Evolutionary conservation across 1,140 invertebrate species (phyloP).

Genomic region (Olivierus martensii): DNA sequence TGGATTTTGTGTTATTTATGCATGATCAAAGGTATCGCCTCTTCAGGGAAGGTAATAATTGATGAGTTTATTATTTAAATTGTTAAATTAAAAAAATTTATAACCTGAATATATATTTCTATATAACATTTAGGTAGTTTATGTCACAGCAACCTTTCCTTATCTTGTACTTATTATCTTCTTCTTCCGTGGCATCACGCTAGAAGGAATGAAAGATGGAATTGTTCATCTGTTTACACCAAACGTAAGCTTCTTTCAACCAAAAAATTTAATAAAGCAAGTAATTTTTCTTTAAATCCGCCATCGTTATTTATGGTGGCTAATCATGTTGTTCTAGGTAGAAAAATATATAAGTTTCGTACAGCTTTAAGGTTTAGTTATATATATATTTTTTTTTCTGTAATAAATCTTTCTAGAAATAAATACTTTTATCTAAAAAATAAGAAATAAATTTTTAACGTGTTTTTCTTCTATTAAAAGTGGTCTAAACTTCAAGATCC

Average conservation of each 20-base stretch:
- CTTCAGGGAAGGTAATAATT: constrained; percentile 65
- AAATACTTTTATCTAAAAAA: no score
- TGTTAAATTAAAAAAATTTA: not conserved
- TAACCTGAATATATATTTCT: not conserved
- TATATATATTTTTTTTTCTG: no score
- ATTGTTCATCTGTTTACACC: constrained; percentile 81
- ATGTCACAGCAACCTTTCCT: constrained; percentile 90
- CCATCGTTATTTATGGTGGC: no score
- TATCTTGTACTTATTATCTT: constrained; percentile 91
- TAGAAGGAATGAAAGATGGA: constrained; percentile 79
- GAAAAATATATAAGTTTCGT: no score
- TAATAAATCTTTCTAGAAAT: no score
- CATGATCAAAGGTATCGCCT: constrained; percentile 97
- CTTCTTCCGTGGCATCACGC: constrained; percentile 82
- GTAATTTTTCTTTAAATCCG: no score
- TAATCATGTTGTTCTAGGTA: no score
- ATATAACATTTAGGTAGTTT: constrained; percentile 53
- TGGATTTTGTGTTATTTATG: constrained; percentile 98
- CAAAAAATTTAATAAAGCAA: no score
- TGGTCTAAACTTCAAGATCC: constrained; percentile 54
- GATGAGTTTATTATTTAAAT: not conserved
- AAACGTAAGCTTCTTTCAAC: constrained; percentile 37
- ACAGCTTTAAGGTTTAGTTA: no score
- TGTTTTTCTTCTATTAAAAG: no score
- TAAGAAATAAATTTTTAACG: no score